Conservation (phyloP, 2,797 vertebrate genomes). For the Erethizon dorsatum region DNA sequence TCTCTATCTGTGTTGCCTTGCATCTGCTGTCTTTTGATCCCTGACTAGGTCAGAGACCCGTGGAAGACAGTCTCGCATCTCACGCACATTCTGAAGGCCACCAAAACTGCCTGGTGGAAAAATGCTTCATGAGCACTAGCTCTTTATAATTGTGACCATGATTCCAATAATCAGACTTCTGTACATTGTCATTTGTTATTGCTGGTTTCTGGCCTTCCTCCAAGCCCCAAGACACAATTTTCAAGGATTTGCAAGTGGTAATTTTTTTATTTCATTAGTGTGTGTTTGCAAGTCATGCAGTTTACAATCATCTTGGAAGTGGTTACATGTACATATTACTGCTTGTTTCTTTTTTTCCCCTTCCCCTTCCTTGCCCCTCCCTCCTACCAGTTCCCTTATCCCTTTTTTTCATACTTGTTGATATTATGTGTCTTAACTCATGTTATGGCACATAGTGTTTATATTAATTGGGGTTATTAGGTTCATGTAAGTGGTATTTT, state of each 20-base stretch:
- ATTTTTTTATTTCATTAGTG: background rate
- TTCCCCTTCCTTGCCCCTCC: background rate
- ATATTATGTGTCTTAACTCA: no score
- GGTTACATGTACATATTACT: background rate
- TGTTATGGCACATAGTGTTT: no score
- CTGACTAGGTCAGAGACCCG: accelerated
- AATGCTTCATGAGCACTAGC: background rate
- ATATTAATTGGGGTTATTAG: background rate
- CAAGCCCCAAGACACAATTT: background rate
- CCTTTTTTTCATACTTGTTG: no score
- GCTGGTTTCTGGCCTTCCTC: background rate
- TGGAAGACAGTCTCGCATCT: background rate
- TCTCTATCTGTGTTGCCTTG: background rate
- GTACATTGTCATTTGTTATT: accelerated
- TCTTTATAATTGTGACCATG: accelerated
- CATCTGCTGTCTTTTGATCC: background rate
- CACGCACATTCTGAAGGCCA: accelerated
- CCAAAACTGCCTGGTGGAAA: accelerated
- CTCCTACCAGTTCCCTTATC: no score
- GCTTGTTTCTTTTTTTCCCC: background rate
- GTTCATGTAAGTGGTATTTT: background rate
- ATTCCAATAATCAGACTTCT: accelerated
- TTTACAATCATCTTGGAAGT: background rate
- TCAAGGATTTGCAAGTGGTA: no score
- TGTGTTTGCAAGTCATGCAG: no score